Evolutionary conservation across 2,888 invertebrate genomes (phyloP).

Genomic region (Ptilodon capucinus): DNA sequence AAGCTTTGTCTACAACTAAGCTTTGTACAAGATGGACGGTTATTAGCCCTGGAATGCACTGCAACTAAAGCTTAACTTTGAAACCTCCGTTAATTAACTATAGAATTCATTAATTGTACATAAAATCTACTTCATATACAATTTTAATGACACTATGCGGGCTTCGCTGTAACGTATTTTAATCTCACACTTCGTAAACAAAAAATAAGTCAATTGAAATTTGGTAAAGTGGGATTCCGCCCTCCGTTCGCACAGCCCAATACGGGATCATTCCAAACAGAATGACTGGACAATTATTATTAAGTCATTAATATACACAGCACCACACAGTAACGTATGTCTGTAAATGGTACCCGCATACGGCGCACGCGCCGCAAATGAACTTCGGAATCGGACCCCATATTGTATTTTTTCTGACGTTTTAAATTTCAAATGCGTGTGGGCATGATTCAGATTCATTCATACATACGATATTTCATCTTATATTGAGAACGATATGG

Average conservation of each 20-base stretch:
- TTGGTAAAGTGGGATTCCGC: slow-evolving; percentile 8
- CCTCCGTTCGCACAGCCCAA: slow-evolving; percentile 17
- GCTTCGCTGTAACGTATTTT: slow-evolving; percentile 21
- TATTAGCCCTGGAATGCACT: not conserved
- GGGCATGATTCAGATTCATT: slow-evolving; percentile 37
- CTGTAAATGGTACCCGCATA: slow-evolving; percentile 52
- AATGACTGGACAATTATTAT: slow-evolving; percentile 63
- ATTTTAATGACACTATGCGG: slow-evolving; percentile 29
- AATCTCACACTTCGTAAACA: slow-evolving; percentile 32
- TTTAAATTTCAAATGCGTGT: slow-evolving; percentile 44
- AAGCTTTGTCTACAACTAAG: not conserved
- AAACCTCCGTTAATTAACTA: not conserved
- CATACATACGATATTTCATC: not conserved
- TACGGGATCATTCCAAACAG: slow-evolving; percentile 48
- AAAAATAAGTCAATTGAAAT: slow-evolving; percentile 33
- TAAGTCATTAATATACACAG: slow-evolving; percentile 61
- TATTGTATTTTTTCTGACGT: slow-evolving; percentile 33
- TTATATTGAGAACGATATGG: not conserved
- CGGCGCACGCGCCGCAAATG: slow-evolving; percentile 50
- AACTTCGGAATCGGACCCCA: slow-evolving; percentile 45
- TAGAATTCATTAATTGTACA: not conserved
- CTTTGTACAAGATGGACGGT: no score
- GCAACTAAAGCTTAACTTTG: not conserved
- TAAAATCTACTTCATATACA: slow-evolving; percentile 19
- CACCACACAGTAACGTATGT: slow-evolving; percentile 41